phyloP scores from a whole-genome alignment of 2,888 invertebrate genomes.

The Pseudococcus jackbeardsleyi region DNA sequence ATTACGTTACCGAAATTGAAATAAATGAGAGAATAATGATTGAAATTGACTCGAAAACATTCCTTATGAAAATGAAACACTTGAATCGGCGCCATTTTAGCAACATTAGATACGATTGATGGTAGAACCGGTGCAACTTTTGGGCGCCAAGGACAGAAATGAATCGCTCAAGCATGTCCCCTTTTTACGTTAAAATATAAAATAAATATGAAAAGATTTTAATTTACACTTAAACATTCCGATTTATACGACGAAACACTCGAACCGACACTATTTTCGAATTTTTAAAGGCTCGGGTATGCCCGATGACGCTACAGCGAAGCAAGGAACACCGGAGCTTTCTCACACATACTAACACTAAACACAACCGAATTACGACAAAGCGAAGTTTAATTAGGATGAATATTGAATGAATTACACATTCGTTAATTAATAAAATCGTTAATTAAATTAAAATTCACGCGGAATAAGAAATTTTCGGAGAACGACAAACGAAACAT shows the following conservation, averaged over 20 bases:
- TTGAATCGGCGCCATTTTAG: background rate
- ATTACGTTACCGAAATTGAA: too few species aligned
- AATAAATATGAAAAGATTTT: background rate
- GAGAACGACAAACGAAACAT: too few species aligned
- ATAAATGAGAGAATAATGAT: background rate
- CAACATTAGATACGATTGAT: background rate
- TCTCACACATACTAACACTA: too few species aligned
- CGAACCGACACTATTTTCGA: background rate
- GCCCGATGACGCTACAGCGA: too few species aligned
- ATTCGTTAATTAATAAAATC: too few species aligned
- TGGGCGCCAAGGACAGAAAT: background rate
- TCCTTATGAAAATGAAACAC: background rate
- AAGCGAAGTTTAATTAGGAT: too few species aligned
- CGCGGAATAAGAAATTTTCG: too few species aligned
- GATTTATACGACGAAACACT: background rate
- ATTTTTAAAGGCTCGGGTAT: background rate
- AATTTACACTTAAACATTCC: background rate
- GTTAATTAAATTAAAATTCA: too few species aligned
- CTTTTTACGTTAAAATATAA: background rate
- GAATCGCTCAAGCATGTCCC: background rate
- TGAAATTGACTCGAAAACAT: background rate
- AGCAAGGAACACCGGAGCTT: too few species aligned
- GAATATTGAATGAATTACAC: too few species aligned
- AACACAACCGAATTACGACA: too few species aligned
- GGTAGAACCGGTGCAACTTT: background rate